phyloP scores from a whole-genome alignment of 2,113 vertebrate species.

The Pelecanoides urinatrix region DNA sequence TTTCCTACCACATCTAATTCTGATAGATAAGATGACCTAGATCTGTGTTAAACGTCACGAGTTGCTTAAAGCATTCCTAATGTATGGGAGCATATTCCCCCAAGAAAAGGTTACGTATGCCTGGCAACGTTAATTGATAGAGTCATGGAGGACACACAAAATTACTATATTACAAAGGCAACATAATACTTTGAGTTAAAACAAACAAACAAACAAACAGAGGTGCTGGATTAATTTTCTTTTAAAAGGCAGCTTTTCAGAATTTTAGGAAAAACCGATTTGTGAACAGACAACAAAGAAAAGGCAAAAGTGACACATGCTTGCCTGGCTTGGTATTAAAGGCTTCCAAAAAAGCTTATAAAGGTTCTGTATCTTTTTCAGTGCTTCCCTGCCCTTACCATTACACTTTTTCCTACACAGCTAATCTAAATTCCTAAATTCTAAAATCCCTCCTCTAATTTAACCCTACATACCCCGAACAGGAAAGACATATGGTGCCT shows the following conservation, averaged over 20 bases:
- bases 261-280: neutral
- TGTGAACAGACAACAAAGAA: neutral
- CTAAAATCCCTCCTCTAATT: neutral
- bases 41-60: neutral
- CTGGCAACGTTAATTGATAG: neutral
- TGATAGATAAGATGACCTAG: neutral
- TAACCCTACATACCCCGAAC: accelerated
- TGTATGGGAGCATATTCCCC: neutral
- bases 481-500: neutral
- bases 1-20: neutral
- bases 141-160: neutral
- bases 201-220: neutral
- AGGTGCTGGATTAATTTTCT: neutral
- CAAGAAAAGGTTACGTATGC: accelerated
- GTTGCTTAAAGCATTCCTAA: neutral
- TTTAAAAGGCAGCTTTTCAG: neutral
- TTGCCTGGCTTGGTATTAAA: neutral
- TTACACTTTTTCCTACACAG: accelerated
- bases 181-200: accelerated
- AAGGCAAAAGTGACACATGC: neutral
- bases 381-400: neutral
- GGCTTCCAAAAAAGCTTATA: neutral
- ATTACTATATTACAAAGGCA: neutral
- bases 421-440: neutral
- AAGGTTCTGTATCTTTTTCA: neutral